Base-by-base conservation (phyloP, 2,888 invertebrate species). In the Dryobota labecula region DNA sequence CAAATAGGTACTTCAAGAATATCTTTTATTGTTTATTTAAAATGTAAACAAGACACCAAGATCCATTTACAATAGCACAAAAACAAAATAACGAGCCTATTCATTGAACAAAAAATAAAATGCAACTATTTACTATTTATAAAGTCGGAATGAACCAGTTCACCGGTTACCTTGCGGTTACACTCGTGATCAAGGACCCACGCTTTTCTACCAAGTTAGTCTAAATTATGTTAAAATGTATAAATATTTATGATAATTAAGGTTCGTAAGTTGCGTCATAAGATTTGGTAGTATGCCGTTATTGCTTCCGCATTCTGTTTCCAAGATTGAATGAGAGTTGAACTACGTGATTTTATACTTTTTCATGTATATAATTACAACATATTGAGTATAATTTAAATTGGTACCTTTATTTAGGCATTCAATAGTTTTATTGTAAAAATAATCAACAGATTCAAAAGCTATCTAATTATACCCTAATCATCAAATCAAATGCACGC, bases 181-280 rank as follows among this genome's bases (percentile, higher is more conserved):
- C 11, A 15, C 5, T 62, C 57, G 27, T 57, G 20, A 69, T 56
- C 78, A 82, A 84, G 79, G 70, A 81, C 80, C 47, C 30, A 60
- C 60, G 60, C 51, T 45, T 64, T 54, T 62, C 38, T 61, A 45
- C 33, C 7, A 33, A 61, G 30, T 73, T 24, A 53, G 38, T 33
- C n/a, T 60, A 69, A 68, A 41, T 33, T 54, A 72, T 73, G 54
- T 77, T 27, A 8, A 69, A 56, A 78, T 30, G 0, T 62, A 38
- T 60, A 47, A 3, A 30, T 33, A 36, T 58, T 65, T 58, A 76
- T 81, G 49, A n/a, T n/a, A 74, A 63, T 73, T 72, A 36, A 56
- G 30, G 49, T 78, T 43, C 7, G 24, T 36, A 43, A 24, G 0
- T 56, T 56, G 43, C 47, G 62, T 73, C 62, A 73, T 18, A 38